Base-by-base conservation (phyloP, 2,797 vertebrate genomes). In the Phoeniculus purpureus region DNA sequence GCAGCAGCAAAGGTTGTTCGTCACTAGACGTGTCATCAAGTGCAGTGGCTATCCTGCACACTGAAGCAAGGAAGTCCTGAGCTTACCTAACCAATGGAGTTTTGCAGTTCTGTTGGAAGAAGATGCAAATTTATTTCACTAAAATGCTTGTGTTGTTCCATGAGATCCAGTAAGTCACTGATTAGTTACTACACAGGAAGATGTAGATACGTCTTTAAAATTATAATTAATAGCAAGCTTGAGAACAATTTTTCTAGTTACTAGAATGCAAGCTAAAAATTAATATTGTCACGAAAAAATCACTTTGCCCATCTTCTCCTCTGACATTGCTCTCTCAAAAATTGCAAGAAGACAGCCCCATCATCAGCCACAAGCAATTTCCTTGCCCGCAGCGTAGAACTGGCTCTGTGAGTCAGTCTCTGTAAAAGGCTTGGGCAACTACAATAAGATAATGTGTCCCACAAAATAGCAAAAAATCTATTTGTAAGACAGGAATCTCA, bases 231-330 rank as follows among this genome's bases (percentile, higher is more conserved):
- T 31, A 73, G 43, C 0, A 0, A 83, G 21, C 85, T 75, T 70
- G 66, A 83, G 62, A 83, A 58, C 40, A 62, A 27, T 59, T 84
- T 65, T 84, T 50, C 43, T 29, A 75, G 77, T 40, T 43, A 34
- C 21, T 78, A 91, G 64, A 79, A 87, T 73, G 45, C 5, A 77
- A 87, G 19, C 37, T 93, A 85, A 91, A 93, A 93, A 89, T 92
- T 78, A 66, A 66, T 76, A 77, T 64, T 31, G 37, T 58, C 71
- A 51, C 72, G 76, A 59, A 65, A 83, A 92, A 85, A 87, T 43
- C 48, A 59, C 67, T 18, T 4, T 84, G 45, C 12, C 64, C 45
- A 25, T 70, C 83, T 83, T 85, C 43, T 37, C 59, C 55, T 67
- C 70, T 70, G 82, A 83, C 95, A 89, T 43, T 73, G n/a, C 43